Evolutionary conservation across 2,888 invertebrate genomes (phyloP), one percentile per base, ranked within the genome.

Genomic region (Leucophora obtusa): DNA sequence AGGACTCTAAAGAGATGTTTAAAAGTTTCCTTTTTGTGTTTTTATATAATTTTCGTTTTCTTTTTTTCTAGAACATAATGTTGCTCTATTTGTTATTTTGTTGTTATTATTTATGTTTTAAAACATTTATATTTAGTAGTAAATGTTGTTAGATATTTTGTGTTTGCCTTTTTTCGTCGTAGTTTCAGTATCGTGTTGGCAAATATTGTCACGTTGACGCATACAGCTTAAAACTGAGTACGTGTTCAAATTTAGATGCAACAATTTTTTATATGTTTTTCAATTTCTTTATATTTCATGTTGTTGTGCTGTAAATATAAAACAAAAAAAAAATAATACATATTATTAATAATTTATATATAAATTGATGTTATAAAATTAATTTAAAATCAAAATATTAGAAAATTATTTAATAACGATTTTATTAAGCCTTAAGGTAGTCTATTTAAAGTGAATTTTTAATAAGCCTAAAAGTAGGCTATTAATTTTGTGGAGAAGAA

Each of bases 181-280:
- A 62, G 21, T 24, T 51, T n/a, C 10, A 24, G 50, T n/a, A 14
- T 47, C 11, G 54, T 60, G 60, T 50, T 77, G 59, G 17, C 47
- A 66, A 81, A 77, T 74, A 74, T 70, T 68, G 81, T 81, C 81
- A 81, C 81, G 77, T 74, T 81, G 66, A 58, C 47, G 72, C 54
- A 17, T 43, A 51, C 71, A 72, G 38, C 68, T 69, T 72, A 53
- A 65, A 21, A 54, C 17, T 59, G 14, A 43, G 33, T 58, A 75
- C 79, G 75, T 80, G 75, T 68, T 68, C 62, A 68, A 68, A 58
- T 72, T 68, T 35, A 18, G 35, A 53, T 63, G 80, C 79, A 79
- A 79, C 79, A 79, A 69, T 72, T 80, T n/a, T 47, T 63, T 33
- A 53, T 75, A 47, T n/a, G 43, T 53, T 35, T 53, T 53, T 70